These are phyloP conservation scores for Triplophysa siluroides DNA, from an alignment of 2,113 vertebrate genomes.

Conservation along the genomic window DNA sequence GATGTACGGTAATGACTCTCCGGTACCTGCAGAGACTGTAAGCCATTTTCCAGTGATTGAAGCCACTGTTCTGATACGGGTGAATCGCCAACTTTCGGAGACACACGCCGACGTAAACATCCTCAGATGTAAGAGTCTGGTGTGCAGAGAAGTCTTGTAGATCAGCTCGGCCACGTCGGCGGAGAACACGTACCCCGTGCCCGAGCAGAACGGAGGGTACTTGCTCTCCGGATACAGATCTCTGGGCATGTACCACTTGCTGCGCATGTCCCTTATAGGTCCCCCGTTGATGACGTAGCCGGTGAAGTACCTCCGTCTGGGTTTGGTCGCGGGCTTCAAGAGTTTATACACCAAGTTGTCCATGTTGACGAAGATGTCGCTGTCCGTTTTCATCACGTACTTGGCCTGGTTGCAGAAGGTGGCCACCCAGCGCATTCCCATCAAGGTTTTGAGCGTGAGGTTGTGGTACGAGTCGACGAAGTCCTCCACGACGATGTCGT, in stretches of 20 bases:
- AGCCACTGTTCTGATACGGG: conserved; percentile 98
- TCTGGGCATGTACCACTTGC: conserved; percentile 98
- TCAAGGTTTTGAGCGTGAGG: conserved; percentile 95
- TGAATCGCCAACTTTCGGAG: conserved; percentile 95
- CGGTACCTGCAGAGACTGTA: conserved; percentile 97
- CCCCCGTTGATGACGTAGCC: conserved; percentile 96
- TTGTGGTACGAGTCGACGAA: conserved; percentile 98
- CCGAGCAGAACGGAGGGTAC: conserved; percentile 97
- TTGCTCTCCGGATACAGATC: conserved; percentile 96
- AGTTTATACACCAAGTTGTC: conserved; percentile 98
- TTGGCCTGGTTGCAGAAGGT: conserved; percentile 96
- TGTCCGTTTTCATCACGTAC: conserved; percentile 99
- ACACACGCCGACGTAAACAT: conserved; percentile 96
- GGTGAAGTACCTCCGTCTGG: conserved; percentile 92
- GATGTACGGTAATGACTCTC: conserved; percentile 94
- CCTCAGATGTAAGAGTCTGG: conserved; percentile 96
- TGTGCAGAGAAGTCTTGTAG: conserved; percentile 96
- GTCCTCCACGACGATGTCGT: conserved; percentile 96
- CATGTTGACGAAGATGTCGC: conserved; percentile 99
- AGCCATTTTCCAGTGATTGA: conserved; percentile 99
- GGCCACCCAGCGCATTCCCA: conserved; percentile 98
- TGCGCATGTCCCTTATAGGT: conserved; percentile 96
- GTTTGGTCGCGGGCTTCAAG: conserved; percentile 94
- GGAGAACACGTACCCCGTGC: conserved; percentile 97
- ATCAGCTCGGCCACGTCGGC: conserved; percentile 95